Conservation (phyloP, 2,888 invertebrate genomes). For the Galerucella calmariensis region DNA sequence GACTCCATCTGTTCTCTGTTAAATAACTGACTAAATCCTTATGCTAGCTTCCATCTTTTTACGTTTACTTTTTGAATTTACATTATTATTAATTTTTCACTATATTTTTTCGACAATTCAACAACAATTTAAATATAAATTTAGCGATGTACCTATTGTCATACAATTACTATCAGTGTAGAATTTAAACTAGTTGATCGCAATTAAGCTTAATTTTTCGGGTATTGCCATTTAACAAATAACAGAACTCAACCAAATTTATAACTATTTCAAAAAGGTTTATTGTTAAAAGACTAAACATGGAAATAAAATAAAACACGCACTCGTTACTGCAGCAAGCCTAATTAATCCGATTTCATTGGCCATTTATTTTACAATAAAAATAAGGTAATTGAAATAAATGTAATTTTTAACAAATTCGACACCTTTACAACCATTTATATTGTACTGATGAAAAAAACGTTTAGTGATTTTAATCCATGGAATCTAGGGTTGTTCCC, state of each 20-base stretch:
- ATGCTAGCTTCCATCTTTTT: too few species aligned
- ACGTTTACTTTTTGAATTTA: too few species aligned
- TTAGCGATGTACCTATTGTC: background rate
- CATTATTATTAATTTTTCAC: too few species aligned
- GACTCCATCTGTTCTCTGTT: too few species aligned
- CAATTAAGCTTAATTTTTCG: background rate
- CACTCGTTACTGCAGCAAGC: background rate
- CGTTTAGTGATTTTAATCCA: too few species aligned
- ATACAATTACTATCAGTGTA: background rate
- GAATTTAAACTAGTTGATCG: constrained; percentile 5
- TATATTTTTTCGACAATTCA: too few species aligned
- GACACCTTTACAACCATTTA: too few species aligned
- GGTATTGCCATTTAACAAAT: background rate
- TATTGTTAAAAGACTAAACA: background rate
- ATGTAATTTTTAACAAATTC: background rate
- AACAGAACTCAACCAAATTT: constrained; percentile 7
- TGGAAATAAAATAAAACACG: background rate
- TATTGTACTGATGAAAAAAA: too few species aligned
- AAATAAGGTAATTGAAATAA: background rate
- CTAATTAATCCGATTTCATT: background rate
- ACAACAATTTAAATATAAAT: too few species aligned
- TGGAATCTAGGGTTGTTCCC: too few species aligned
- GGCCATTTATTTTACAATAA: background rate
- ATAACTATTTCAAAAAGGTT: constrained; percentile 1
- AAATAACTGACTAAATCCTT: too few species aligned